These are phyloP conservation scores for Ptiloglossa arizonensis DNA, from an alignment of 1,140 invertebrate genomes.

Conservation along the genomic window DNA sequence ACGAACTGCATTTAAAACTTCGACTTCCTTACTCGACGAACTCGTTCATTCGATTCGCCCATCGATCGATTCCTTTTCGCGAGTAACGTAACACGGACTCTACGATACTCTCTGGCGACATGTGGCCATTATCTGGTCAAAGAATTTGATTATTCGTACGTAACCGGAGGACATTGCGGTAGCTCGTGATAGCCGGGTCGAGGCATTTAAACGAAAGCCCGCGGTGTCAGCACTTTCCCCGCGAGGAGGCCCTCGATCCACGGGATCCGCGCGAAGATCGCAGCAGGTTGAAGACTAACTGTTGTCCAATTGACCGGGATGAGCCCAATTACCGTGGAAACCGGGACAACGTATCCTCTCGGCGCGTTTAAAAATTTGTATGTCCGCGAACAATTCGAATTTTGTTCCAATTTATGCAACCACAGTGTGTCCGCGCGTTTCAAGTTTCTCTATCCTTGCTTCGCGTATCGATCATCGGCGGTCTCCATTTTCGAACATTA, in stretches of 20 bases:
- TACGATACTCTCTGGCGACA: conserved; percentile 2
- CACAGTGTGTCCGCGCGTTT: too few species aligned
- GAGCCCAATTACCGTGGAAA: conserved; percentile 28
- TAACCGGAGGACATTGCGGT: not conserved
- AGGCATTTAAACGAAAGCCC: conserved; percentile 7
- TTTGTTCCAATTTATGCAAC: too few species aligned
- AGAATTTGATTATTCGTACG: conserved; percentile 40
- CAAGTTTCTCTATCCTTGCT: too few species aligned
- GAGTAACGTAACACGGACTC: not conserved
- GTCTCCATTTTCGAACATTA: too few species aligned
- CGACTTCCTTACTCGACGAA: too few species aligned
- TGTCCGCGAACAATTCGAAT: too few species aligned
- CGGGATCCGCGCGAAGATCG: not conserved
- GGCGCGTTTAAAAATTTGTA: not conserved
- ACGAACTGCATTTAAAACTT: too few species aligned
- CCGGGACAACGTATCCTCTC: not conserved
- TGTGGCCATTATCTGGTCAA: conserved; percentile 12
- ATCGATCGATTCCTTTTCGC: not conserved
- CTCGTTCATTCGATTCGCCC: not conserved
- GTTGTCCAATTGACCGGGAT: not conserved
- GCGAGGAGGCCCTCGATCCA: too few species aligned
- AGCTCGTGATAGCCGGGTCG: not conserved
- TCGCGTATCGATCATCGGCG: too few species aligned
- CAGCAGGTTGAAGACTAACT: not conserved
- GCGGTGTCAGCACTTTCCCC: not conserved